Conservation (phyloP, 2,113 vertebrate species). For the Leucopsar rothschildi region DNA sequence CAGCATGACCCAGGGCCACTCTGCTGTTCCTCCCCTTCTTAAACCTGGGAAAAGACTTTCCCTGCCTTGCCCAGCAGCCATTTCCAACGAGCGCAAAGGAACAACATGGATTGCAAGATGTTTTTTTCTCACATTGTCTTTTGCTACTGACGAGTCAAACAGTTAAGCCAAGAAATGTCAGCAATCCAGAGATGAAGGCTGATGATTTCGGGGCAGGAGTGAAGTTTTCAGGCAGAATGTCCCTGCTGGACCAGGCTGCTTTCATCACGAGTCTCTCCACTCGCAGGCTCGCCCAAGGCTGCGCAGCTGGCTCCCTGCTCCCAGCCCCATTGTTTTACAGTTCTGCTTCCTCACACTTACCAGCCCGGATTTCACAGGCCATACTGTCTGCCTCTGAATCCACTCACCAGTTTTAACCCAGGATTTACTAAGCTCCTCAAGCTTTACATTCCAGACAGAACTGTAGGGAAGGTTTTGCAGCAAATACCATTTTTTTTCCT, state of each 20-base stretch:
- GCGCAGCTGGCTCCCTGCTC: not conserved
- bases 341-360: not conserved
- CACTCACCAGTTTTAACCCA: slow-evolving; percentile 26
- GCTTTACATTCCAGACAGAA: not conserved
- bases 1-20: not conserved
- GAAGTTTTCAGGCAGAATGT: slow-evolving; percentile 9
- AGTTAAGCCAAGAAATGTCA: slow-evolving; percentile 10
- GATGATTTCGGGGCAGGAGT: not conserved
- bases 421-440: not conserved
- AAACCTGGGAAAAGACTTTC: not conserved
- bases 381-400: slow-evolving; percentile 32
- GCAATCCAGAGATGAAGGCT: not conserved
- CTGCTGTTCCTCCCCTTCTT: not conserved
- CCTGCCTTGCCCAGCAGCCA: not conserved
- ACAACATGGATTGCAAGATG: slow-evolving; percentile 36
- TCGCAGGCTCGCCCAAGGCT: slow-evolving; percentile 22
- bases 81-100: slow-evolving; percentile 3
- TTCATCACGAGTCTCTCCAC: not conserved
- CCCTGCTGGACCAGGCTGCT: not conserved
- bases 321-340: slow-evolving; percentile 12
- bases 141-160: slow-evolving; percentile 35
- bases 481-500: not conserved
- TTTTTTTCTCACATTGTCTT: slow-evolving; percentile 37
- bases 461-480: not conserved
- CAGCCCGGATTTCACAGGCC: slow-evolving; percentile 34